A percentile compares a stretch with the other conserved stretches of the same genome.
phyloP scores from a whole-genome alignment of 2,113 vertebrate genomes.

The Rattus rattus region DNA sequence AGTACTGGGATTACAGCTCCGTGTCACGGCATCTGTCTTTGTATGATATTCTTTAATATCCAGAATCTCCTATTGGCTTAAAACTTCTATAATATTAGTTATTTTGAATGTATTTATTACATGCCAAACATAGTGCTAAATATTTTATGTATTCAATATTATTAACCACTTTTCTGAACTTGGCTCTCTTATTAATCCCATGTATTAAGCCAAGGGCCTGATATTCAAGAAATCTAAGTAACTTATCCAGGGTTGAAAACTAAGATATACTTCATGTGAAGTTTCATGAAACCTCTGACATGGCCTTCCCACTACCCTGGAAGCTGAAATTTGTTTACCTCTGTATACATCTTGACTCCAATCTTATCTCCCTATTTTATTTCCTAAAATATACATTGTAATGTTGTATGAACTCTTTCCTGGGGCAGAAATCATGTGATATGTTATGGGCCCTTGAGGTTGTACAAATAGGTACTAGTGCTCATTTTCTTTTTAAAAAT shows the following conservation, averaged over 20 bases:
- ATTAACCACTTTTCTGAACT: neutral
- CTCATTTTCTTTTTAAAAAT: neutral
- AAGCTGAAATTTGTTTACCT: neutral
- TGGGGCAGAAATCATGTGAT: neutral
- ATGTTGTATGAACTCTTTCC: neutral
- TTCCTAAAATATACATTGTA: neutral
- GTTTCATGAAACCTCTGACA: neutral
- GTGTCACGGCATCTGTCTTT: neutral
- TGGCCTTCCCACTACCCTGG: neutral
- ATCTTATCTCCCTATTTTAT: neutral
- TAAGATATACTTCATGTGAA: neutral
- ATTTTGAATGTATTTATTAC: neutral
- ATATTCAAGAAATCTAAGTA: neutral
- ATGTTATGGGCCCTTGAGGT: neutral
- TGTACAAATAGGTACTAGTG: neutral
- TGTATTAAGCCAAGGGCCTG: constrained; percentile 5
- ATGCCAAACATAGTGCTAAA: neutral
- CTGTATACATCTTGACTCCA: neutral
- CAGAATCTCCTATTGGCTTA: neutral
- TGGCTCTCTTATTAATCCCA: neutral
- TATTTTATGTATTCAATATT: neutral
- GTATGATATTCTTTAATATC: neutral
- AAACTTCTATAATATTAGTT: neutral
- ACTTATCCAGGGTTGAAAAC: neutral
- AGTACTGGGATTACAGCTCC: neutral